A percentile compares a stretch with the other conserved stretches of the same genome.
Evolutionary conservation across 2,797 vertebrate species (phyloP).

Genomic region (Sebastolobus altivelis): DNA sequence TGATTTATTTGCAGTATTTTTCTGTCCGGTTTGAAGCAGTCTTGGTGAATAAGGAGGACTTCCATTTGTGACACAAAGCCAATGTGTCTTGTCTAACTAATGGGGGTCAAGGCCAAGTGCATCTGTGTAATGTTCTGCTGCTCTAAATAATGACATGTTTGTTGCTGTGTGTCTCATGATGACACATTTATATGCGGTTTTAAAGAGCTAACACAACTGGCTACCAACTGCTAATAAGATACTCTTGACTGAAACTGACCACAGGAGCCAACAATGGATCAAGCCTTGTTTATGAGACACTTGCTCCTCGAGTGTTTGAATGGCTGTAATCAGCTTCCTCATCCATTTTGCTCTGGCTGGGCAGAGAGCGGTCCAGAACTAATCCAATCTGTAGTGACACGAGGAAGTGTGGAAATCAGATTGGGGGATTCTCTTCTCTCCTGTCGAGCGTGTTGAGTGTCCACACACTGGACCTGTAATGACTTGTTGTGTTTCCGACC

Average conservation of each 20-base stretch:
- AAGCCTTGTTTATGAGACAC: not conserved
- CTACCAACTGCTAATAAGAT: not conserved
- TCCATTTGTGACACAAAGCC: not conserved
- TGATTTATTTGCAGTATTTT: not conserved
- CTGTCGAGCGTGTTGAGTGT: not conserved
- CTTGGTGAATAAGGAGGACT: not conserved
- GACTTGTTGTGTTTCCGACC: not conserved
- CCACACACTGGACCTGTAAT: not conserved
- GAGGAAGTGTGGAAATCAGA: constrained; percentile 46
- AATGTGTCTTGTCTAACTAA: not conserved
- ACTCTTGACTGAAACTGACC: not conserved
- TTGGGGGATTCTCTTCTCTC: constrained; percentile 13
- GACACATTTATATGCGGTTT: not conserved
- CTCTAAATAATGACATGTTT: not conserved
- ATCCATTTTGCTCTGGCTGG: constrained; percentile 19
- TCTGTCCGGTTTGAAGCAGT: not conserved
- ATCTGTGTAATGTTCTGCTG: not conserved
- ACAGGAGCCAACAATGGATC: not conserved
- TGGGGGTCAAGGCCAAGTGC: not conserved
- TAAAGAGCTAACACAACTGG: not conserved
- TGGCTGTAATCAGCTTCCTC: constrained; percentile 33
- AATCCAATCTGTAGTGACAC: constrained; percentile 49
- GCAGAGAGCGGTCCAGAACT: constrained; percentile 25
- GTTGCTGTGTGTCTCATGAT: not conserved
- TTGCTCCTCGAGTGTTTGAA: not conserved